Percentiles rank a stretch among this genome's conserved stretches.
Conservation (phyloP, 2,113 vertebrate species). For the Myotis lucifugus region DNA sequence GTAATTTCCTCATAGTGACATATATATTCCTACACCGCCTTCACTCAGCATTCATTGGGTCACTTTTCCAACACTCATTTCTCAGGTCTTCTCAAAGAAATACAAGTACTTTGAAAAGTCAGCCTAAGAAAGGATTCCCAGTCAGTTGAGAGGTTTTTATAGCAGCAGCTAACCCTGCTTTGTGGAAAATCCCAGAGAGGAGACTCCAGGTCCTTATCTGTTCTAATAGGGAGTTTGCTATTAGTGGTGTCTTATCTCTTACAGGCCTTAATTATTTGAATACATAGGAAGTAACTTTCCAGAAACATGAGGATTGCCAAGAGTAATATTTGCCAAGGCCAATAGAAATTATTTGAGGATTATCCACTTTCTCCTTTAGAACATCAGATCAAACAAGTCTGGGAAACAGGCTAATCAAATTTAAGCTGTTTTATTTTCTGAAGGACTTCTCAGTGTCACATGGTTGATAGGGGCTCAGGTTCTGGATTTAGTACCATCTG, state of each 20-base stretch:
- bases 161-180: not conserved
- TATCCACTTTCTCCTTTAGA: not conserved
- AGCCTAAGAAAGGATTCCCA: not conserved
- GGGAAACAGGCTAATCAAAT: not conserved
- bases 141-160: not conserved
- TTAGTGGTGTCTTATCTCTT: not conserved
- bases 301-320: not conserved
- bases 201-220: not conserved
- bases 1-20: not conserved
- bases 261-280: not conserved
- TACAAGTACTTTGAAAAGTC: not conserved
- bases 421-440: not conserved
- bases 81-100: constrained; percentile 6
- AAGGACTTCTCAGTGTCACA: not conserved
- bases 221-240: not conserved
- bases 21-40: not conserved
- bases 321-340: not conserved
- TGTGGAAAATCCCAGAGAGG: not conserved
- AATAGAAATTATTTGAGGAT: not conserved
- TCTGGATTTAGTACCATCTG: not conserved
- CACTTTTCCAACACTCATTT: not conserved
- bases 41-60: not conserved
- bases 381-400: not conserved
- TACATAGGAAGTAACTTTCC: not conserved
- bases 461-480: not conserved